Evolutionary conservation across 2,797 vertebrate species (phyloP), one percentile per base, ranked within the genome.

Genomic region (Parauchenoglanis punctatus): DNA sequence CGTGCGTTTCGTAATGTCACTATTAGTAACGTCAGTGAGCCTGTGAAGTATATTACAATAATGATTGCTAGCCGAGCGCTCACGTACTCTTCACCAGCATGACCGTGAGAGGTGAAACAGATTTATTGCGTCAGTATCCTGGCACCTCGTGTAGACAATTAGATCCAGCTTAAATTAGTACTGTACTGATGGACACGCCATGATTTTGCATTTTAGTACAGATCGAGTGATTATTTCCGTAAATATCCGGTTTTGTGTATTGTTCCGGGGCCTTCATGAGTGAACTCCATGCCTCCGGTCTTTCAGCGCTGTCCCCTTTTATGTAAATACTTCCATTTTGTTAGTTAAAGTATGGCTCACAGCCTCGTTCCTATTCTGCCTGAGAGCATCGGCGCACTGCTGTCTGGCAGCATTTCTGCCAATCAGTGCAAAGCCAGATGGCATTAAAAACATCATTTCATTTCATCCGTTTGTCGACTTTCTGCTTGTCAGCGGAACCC

Each of bases 401-500:
- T 83, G 81, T 82, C 86, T 88, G 87, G 84, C 85, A 86, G 75
- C 54, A 67, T 88, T 88, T 87, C 84, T 90, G 87, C 89, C 85
- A 91, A 91, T 91, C 87, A 90, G 87, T 86, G 82, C 87, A 68
- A 89, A 88, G 85, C 87, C 89, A 89, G 84, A 90, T 91, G 90
- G 88, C 86, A 91, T 88, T 88, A 90, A 87, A 88, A 87, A 86
- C 84, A 82, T 81, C 80, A 86, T 89, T 86, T 87, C 75, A 76
- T 87, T 86, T 83, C 75, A 85, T 78, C 84, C 73, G 80, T 77
- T 89, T 86, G 85, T 88, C 83, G 59, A 87, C 75, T 83, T 88
- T 85, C 75, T 76, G 84, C 82, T 85, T 85, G 85, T 91, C 87
- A 87, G 85, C 85, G 67, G 88, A 82, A 87, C 86, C 86, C 49